Conservation (phyloP, 1,140 invertebrate genomes). For the Hermetia illucens region DNA sequence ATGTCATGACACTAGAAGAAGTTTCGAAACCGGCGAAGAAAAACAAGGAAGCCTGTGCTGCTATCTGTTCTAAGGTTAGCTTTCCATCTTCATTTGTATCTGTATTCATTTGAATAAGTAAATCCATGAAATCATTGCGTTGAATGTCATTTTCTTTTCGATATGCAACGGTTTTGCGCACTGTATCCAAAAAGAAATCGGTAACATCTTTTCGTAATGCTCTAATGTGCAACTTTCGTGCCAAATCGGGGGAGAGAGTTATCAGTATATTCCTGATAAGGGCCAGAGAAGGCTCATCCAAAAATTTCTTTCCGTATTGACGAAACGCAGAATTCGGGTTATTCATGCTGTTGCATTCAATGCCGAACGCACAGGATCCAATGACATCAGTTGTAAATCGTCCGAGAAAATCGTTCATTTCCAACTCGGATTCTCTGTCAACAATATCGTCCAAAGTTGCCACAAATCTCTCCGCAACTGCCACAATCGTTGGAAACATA, state of each 20-base stretch:
- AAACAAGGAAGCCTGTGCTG: conserved; percentile 3
- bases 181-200: conserved; percentile 17
- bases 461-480: no score
- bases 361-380: conserved; percentile 20
- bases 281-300: neutral
- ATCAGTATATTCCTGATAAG: neutral
- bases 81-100: no score
- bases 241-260: neutral
- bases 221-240: neutral
- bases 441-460: no score
- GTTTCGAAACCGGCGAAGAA: no score
- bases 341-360: conserved; percentile 19
- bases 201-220: conserved; percentile 8
- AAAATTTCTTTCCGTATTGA: neutral
- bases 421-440: no score
- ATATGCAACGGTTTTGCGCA: conserved; percentile 16
- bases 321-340: conserved; percentile 5
- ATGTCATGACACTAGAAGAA: conserved; percentile 34
- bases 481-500: no score
- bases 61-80: conserved; percentile 1
- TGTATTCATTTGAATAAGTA: no score
- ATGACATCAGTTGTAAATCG: conserved; percentile 24
- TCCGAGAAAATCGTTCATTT: conserved; percentile 17
- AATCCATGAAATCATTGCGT: no score
- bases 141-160: conserved; percentile 15